Base-by-base conservation (phyloP, 1,140 invertebrate species). In the Panonychus citri region DNA sequence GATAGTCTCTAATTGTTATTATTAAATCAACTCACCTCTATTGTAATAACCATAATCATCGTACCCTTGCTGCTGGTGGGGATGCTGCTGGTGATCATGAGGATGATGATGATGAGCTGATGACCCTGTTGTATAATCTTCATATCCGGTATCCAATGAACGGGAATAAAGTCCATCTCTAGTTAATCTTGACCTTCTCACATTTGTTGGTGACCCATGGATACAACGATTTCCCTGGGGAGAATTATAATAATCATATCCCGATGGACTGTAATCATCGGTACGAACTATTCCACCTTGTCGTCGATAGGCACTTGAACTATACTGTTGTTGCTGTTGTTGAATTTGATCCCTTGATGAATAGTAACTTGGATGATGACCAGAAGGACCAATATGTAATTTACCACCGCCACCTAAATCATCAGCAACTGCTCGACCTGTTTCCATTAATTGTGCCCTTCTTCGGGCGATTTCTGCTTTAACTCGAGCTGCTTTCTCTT, bases 401-500 rank as follows among this genome's bases (percentile, higher is more conserved):
- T 34, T 34, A 34, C 30, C 30, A 7, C 30, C 30, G 12, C 30
- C 30, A 12, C 19, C 37, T 12, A 24, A 24, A 39, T 27, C 27
- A 42, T 17, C 17, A 39, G n/a, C n/a, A 1, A 40, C 34, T 52
- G 26, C 17, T 37, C 54, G 28, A n/a, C 51, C 71, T 53, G 76
- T 74, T 59, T 78, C 75, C 62, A 78, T 76, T n/a, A 80, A 74
- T 62, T 78, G 76, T 57, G 73, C 71, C 53, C 76, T 69, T 3
- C 78, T 64, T 34, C 76, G 68, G 4, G 77, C 75, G 56, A 79
- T 79, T 66, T 80, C 78, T 13, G 75, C 74, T 64, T 78, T 77
- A 48, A 79, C 74, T 59, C 75, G 71, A 15, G 73, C 71, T 59
- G 77, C 76, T 62, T 77, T 77, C 61, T 78, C 74, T 63, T 78